Conservation (phyloP, 2,797 vertebrate species). For the Sebastes kiyomatsui region DNA sequence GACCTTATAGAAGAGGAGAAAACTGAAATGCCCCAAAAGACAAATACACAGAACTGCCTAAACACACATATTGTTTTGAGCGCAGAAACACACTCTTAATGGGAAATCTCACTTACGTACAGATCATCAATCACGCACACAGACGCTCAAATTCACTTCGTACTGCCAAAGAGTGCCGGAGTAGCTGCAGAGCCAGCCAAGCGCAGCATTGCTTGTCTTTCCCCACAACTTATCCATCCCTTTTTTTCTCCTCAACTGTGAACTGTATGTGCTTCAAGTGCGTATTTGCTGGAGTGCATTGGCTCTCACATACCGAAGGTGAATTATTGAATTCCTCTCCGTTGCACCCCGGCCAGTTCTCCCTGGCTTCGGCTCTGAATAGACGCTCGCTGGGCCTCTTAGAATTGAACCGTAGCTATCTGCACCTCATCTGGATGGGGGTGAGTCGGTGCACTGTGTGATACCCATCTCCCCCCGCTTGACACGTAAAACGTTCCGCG, state of each 20-base stretch:
- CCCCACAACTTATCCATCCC: slow-evolving; percentile 57
- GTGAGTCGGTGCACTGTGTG: slow-evolving; percentile 59
- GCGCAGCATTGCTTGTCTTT: slow-evolving; percentile 62
- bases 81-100: slow-evolving; percentile 38
- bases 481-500: slow-evolving; percentile 65
- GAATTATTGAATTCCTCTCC: slow-evolving; percentile 69
- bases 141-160: slow-evolving; percentile 47
- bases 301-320: slow-evolving; percentile 59
- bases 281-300: slow-evolving; percentile 48
- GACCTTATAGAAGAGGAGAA: slow-evolving; percentile 1
- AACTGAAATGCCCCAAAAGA: slow-evolving; percentile 25
- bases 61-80: slow-evolving; percentile 45
- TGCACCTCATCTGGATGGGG: slow-evolving; percentile 53
- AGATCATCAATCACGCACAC: slow-evolving; percentile 59
- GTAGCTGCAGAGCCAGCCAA: slow-evolving; percentile 58
- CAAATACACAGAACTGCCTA: slow-evolving; percentile 19
- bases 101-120: slow-evolving; percentile 55
- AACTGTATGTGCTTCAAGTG: slow-evolving; percentile 55
- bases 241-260: slow-evolving; percentile 20
- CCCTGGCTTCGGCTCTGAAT: slow-evolving; percentile 32
- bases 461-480: slow-evolving; percentile 69
- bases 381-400: slow-evolving; percentile 47
- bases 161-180: slow-evolving; percentile 45
- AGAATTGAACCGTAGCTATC: slow-evolving; percentile 65
- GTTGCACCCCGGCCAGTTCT: slow-evolving; percentile 41